A percentile compares a stretch with the other conserved stretches of the same genome.
Evolutionary conservation across 2,888 invertebrate genomes (phyloP).

Genomic region (Eucera pruinosa): DNA sequence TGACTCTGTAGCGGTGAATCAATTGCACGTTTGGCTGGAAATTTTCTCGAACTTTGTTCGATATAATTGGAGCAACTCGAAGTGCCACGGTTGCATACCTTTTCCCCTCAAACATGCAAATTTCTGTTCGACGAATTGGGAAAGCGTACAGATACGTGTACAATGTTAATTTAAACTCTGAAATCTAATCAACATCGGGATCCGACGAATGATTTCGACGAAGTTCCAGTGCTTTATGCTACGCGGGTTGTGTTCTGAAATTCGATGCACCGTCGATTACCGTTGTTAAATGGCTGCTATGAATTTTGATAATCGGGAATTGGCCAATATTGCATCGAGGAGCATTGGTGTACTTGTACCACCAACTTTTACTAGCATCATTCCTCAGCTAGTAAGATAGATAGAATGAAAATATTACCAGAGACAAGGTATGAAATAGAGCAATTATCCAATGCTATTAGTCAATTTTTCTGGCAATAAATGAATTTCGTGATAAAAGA

Average conservation of each 20-base stretch:
- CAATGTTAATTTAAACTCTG: slow-evolving; percentile 11
- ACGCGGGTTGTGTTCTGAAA: slow-evolving; percentile 8
- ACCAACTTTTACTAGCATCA: background rate
- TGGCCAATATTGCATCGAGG: too few species aligned
- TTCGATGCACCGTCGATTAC: slow-evolving; percentile 1
- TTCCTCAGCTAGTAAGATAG: too few species aligned
- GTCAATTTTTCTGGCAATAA: too few species aligned
- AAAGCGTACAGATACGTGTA: background rate
- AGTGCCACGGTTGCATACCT: background rate
- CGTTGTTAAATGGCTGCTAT: slow-evolving; percentile 8
- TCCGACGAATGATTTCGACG: slow-evolving; percentile 25
- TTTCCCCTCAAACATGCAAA: background rate
- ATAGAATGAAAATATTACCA: too few species aligned
- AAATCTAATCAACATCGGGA: slow-evolving; percentile 33
- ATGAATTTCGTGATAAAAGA: too few species aligned
- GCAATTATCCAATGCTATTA: too few species aligned
- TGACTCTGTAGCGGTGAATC: background rate
- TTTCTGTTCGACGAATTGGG: background rate
- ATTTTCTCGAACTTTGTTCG: background rate
- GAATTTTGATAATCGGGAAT: slow-evolving; percentile 18
- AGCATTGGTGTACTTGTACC: background rate
- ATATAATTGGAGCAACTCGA: background rate
- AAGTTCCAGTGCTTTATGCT: background rate
- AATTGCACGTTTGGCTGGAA: background rate
- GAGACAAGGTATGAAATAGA: too few species aligned